These are phyloP conservation scores for Anoura caudifer DNA, from an alignment of 2,113 vertebrate genomes.

Conservation along the genomic window DNA sequence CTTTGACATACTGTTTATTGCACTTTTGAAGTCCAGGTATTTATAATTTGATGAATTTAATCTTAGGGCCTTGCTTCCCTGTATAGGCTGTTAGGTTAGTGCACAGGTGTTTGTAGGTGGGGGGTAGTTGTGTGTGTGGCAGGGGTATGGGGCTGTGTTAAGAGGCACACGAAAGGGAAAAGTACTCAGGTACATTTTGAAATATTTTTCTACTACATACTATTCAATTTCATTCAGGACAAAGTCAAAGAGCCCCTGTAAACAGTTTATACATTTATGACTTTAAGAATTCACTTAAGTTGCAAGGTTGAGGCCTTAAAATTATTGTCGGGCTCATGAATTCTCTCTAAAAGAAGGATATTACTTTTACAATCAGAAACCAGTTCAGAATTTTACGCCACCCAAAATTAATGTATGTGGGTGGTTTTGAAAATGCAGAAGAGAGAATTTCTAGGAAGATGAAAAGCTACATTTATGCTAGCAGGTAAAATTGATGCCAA, in stretches of 20 bases:
- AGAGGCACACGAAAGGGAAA: background rate
- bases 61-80: background rate
- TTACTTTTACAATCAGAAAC: background rate
- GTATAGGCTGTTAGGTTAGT: background rate
- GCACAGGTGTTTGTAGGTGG: background rate
- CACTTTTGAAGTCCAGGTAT: background rate
- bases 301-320: background rate
- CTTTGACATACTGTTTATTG: background rate
- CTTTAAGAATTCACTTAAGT: background rate
- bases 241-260: background rate
- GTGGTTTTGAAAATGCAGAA: background rate
- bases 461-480: background rate
- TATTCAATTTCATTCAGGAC: background rate
- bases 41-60: background rate
- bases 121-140: background rate
- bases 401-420: background rate
- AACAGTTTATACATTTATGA: background rate
- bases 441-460: background rate
- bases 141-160: background rate
- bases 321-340: background rate
- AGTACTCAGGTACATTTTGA: background rate
- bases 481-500: background rate
- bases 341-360: background rate
- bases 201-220: background rate
- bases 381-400: background rate